These are phyloP conservation scores for Caenorhabditis sp. DNA, from an alignment of 2,888 invertebrate species.

Conservation along the genomic window DNA sequence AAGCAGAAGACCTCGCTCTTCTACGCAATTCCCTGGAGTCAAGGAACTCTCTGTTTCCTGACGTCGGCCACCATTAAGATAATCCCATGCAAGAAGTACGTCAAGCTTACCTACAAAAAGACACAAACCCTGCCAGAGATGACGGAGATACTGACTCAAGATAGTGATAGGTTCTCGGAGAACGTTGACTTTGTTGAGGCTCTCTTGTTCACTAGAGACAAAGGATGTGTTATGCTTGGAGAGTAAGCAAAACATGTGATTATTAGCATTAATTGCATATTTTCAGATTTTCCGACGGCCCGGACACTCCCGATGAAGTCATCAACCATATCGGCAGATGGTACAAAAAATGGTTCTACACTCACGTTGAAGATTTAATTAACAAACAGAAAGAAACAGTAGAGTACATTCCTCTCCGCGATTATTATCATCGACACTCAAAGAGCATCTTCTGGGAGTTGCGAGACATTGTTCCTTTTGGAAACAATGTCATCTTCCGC, in stretches of 20 bases:
- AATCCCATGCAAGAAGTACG: constrained; percentile 88
- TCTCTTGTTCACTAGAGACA: constrained; percentile 87
- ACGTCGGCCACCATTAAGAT: constrained; percentile 87
- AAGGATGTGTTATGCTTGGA: constrained; percentile 90
- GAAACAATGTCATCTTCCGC: constrained; percentile 89
- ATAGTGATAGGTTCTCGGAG: constrained; percentile 83
- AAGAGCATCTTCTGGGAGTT: constrained; percentile 91
- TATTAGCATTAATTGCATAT: background rate
- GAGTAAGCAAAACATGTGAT: constrained; percentile 86
- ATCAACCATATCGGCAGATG: constrained; percentile 89
- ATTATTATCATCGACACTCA: constrained; percentile 91
- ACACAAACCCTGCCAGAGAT: constrained; percentile 85
- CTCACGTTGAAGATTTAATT: constrained; percentile 87
- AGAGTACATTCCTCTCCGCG: constrained; percentile 88
- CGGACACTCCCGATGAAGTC: constrained; percentile 66
- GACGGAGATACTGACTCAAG: constrained; percentile 85
- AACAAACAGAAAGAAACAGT: constrained; percentile 19
- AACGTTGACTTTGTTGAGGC: constrained; percentile 89
- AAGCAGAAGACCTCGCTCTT: constrained; percentile 88
- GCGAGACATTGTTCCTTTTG: constrained; percentile 91
- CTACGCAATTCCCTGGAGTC: constrained; percentile 91
- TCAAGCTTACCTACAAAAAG: constrained; percentile 87
- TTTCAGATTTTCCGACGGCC: constrained; percentile 73
- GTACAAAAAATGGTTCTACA: constrained; percentile 92
- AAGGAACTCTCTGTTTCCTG: constrained; percentile 91